Evolutionary conservation across 2,113 vertebrate genomes (phyloP).

Genomic region (Gymnarchus niloticus): DNA sequence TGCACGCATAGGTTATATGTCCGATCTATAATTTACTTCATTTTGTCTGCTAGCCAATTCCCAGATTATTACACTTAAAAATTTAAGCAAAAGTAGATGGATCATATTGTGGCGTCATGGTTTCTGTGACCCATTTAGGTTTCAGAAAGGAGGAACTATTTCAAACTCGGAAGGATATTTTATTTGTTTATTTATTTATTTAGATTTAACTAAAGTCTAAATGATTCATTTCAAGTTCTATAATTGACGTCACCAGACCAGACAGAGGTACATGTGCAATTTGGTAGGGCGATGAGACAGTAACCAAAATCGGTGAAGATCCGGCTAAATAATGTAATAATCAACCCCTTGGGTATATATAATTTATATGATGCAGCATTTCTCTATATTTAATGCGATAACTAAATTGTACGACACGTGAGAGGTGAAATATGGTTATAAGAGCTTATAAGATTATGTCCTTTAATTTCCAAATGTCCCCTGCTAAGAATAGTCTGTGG

Average conservation of each 20-base stretch:
- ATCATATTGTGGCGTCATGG: background rate
- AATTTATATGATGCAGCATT: background rate
- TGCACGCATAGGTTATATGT: background rate
- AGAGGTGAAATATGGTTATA: constrained; percentile 27
- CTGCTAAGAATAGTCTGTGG: constrained; percentile 59
- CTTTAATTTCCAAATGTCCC: constrained; percentile 68
- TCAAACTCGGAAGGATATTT: background rate
- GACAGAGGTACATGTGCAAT: no score
- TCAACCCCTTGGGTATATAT: background rate
- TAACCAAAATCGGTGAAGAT: background rate
- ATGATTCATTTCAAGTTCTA: constrained; percentile 2
- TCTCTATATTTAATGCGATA: background rate
- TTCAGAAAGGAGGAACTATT: background rate
- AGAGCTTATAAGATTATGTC: constrained; percentile 49
- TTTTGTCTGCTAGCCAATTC: background rate
- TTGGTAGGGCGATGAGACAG: background rate
- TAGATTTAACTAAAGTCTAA: background rate
- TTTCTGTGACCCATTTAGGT: background rate
- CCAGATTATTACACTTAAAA: background rate
- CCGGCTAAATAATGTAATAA: background rate
- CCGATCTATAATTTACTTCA: background rate
- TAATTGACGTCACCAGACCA: no score
- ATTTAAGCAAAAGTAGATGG: background rate
- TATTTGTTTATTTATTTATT: no score
- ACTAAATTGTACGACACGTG: constrained; percentile 24